phyloP scores from a whole-genome alignment of 2,888 invertebrate species.

The Diadromus collaris region DNA sequence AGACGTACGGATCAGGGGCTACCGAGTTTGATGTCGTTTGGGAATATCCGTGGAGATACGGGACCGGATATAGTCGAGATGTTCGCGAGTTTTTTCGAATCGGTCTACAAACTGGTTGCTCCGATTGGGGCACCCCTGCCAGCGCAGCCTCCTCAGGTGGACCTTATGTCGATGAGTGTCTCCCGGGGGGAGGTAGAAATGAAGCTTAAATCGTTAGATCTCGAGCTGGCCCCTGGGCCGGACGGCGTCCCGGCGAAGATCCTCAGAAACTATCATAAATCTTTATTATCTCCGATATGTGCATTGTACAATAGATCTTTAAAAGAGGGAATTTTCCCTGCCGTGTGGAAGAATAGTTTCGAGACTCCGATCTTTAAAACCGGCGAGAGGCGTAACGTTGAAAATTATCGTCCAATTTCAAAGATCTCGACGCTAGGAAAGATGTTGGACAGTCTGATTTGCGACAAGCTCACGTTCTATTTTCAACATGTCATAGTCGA shows the following conservation, averaged over 20 bases:
- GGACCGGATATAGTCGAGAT: not conserved
- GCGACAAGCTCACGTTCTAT: not conserved
- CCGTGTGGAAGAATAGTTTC: not conserved
- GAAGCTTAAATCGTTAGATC: not conserved
- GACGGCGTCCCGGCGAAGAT: not conserved
- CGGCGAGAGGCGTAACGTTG: not conserved
- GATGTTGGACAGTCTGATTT: not conserved
- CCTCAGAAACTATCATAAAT: not conserved
- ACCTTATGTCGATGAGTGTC: not conserved
- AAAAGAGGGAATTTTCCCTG: not conserved
- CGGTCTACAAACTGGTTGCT: not conserved
- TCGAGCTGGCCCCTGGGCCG: not conserved
- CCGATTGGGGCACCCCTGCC: not conserved
- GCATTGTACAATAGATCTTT: not conserved
- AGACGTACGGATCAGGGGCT: not conserved
- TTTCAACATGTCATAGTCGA: not conserved
- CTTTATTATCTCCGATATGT: not conserved
- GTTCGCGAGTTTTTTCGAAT: slow-evolving; percentile 15
- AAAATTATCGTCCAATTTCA: slow-evolving; percentile 11
- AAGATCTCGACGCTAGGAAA: not conserved
- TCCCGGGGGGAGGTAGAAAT: not conserved
- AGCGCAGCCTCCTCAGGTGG: not conserved
- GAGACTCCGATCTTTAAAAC: not conserved
- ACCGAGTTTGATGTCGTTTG: not conserved
- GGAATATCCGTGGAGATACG: not conserved